Conservation (phyloP, 2,888 invertebrate species). For the Calliopum simillimum region DNA sequence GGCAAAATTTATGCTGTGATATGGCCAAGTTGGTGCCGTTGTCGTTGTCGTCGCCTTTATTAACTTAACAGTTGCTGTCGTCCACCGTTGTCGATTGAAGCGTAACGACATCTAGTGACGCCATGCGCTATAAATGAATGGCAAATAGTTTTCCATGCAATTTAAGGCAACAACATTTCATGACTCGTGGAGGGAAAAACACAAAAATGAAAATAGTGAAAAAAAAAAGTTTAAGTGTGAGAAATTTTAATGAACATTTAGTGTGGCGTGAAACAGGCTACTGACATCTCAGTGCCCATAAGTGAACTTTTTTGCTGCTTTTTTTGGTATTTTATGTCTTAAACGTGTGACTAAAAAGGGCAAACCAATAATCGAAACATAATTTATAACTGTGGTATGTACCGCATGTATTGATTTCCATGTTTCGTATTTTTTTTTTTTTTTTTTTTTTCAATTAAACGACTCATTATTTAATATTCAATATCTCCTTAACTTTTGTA, state of each 20-base stretch:
- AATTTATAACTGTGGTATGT: no score
- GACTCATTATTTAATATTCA: no score
- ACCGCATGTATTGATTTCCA: no score
- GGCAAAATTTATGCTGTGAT: conserved; percentile 42
- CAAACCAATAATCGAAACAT: no score
- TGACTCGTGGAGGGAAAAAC: conserved; percentile 4
- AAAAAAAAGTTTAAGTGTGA: conserved; percentile 25
- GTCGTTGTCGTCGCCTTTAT: not conserved
- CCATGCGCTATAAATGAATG: conserved; percentile 42
- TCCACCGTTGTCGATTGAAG: conserved; percentile 30
- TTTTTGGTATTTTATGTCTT: no score
- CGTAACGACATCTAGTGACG: conserved; percentile 41
- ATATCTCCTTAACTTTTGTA: no score
- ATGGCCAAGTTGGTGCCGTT: not conserved
- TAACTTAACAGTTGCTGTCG: conserved; percentile 15
- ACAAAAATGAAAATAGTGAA: not conserved
- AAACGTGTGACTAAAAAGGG: no score
- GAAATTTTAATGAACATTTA: conserved; percentile 33
- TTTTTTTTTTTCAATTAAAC: no score
- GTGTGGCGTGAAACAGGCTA: not conserved
- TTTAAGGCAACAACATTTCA: conserved; percentile 28
- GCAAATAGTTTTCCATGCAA: conserved; percentile 40
- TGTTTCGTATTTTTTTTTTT: no score
- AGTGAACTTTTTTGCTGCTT: no score
- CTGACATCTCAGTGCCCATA: not conserved